Conservation (phyloP, 1,140 invertebrate genomes). For the Grapholita molesta region DNA sequence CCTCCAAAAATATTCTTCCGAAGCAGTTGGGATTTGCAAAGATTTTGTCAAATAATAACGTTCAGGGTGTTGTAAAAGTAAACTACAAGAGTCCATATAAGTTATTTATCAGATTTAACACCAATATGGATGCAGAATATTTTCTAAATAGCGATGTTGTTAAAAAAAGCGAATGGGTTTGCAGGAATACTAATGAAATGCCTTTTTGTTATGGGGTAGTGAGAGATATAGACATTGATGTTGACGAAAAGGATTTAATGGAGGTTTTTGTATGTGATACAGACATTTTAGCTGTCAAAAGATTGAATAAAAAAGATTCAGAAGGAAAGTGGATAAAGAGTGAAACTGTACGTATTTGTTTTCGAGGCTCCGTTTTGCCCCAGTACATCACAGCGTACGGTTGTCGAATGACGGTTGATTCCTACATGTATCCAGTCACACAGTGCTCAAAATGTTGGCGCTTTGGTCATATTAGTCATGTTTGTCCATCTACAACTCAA, state of each 20-base stretch:
- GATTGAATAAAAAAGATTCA: too few species aligned
- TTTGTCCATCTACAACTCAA: not conserved
- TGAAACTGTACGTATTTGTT: too few species aligned
- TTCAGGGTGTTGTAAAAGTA: not conserved
- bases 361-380: too few species aligned
- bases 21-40: not conserved
- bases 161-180: not conserved
- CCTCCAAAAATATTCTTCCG: not conserved
- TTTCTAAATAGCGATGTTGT: not conserved
- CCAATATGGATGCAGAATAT: too few species aligned
- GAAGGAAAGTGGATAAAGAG: too few species aligned
- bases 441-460: conserved; percentile 7
- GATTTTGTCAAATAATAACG: not conserved
- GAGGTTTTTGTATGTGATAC: not conserved
- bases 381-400: too few species aligned
- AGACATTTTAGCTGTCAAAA: too few species aligned
- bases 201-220: not conserved
- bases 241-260: not conserved
- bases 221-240: too few species aligned
- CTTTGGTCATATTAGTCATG: not conserved
- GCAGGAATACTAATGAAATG: not conserved
- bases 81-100: too few species aligned
- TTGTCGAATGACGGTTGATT: not conserved
- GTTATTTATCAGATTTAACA: too few species aligned
- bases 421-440: conserved; percentile 6